phyloP scores from a whole-genome alignment of 2,888 invertebrate species.

The Zele albiditarsus region DNA sequence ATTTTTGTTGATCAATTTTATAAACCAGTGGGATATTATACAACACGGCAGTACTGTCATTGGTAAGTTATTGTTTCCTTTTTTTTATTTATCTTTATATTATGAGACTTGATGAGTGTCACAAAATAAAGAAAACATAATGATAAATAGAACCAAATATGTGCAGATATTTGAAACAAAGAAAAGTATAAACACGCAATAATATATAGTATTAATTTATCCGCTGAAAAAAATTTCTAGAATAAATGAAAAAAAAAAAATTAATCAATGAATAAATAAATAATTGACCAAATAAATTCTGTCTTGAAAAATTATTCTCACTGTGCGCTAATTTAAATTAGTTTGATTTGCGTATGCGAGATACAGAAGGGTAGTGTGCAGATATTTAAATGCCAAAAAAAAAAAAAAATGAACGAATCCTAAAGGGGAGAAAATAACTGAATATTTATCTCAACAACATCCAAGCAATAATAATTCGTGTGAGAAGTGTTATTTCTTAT shows the following conservation, averaged over 20 bases:
- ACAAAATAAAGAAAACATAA: too few species aligned
- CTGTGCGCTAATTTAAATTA: too few species aligned
- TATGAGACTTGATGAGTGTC: neutral
- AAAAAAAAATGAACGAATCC: neutral
- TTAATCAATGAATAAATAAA: neutral
- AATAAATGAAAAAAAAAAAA: neutral
- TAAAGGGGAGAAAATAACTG: neutral
- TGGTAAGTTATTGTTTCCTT: conserved; percentile 27
- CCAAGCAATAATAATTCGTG: conserved; percentile 27
- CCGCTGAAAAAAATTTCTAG: too few species aligned
- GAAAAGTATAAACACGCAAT: too few species aligned
- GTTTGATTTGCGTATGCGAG: too few species aligned
- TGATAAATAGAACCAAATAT: too few species aligned
- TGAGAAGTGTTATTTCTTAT: conserved; percentile 26
- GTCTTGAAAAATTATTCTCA: too few species aligned
- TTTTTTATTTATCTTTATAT: conserved; percentile 3
- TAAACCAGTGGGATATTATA: neutral
- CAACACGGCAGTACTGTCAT: neutral
- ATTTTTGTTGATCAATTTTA: neutral
- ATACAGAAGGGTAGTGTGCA: too few species aligned
- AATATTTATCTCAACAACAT: conserved; percentile 8
- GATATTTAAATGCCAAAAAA: neutral
- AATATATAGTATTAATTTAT: too few species aligned
- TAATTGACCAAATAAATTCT: too few species aligned
- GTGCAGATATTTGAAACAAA: too few species aligned